Evolutionary conservation across 2,113 vertebrate species (phyloP).

Genomic region (Atlantisia rogersi): DNA sequence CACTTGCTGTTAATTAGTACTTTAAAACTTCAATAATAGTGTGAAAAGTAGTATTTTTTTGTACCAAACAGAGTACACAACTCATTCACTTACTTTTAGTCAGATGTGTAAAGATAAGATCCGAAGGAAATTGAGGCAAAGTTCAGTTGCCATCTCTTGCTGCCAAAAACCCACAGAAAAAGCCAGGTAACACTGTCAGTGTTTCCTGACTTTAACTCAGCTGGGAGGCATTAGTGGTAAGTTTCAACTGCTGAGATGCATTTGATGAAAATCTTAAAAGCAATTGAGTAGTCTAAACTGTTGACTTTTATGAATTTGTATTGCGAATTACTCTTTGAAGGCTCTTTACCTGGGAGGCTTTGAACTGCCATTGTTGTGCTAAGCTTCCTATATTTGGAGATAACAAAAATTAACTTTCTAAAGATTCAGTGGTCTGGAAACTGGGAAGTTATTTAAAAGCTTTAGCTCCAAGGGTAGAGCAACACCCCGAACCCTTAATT

Average conservation of each 20-base stretch:
- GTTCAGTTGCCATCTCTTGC: constrained; percentile 37
- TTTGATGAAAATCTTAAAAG: constrained; percentile 87
- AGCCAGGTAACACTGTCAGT: constrained; percentile 71
- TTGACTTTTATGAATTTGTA: constrained; percentile 82
- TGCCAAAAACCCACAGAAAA: constrained; percentile 65
- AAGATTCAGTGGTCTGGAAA: constrained; percentile 75
- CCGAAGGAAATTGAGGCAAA: constrained; percentile 35
- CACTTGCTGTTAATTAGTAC: background rate
- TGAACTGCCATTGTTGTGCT: constrained; percentile 78
- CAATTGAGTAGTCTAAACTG: constrained; percentile 77
- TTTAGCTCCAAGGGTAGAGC: constrained; percentile 50
- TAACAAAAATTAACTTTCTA: constrained; percentile 83
- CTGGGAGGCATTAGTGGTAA: constrained; percentile 78
- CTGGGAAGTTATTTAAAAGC: constrained; percentile 70
- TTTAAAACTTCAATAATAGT: background rate
- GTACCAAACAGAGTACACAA: background rate
- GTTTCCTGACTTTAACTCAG: constrained; percentile 80
- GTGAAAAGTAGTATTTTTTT: background rate
- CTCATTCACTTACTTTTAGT: background rate
- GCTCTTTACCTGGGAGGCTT: constrained; percentile 80
- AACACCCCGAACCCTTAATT: constrained; percentile 46
- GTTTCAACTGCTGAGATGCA: constrained; percentile 73
- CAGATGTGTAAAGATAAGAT: constrained; percentile 32
- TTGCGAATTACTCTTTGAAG: constrained; percentile 80
- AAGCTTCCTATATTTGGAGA: constrained; percentile 73